Conservation (phyloP, 2,888 invertebrate genomes). For the Xestia rhomboidea region DNA sequence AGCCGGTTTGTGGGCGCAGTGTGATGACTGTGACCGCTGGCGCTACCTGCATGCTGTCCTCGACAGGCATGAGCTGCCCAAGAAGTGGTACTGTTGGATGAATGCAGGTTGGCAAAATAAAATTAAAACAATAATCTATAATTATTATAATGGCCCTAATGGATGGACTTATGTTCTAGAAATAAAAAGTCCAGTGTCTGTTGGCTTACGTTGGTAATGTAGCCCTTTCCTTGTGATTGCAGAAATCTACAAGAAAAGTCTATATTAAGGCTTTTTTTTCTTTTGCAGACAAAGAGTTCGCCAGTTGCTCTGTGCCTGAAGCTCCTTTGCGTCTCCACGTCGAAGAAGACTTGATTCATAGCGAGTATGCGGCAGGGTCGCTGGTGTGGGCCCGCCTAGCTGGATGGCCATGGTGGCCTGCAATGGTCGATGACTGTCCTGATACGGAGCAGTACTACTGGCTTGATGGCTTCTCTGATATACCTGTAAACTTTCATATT, state of each 20-base stretch:
- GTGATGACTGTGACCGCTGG: slow-evolving; percentile 91
- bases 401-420: slow-evolving; percentile 94
- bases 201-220: background rate
- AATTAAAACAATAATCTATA: background rate
- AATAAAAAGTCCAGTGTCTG: background rate
- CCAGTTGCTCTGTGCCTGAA: slow-evolving; percentile 89
- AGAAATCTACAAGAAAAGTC: background rate
- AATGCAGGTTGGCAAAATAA: slow-evolving; percentile 86
- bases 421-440: slow-evolving; percentile 93
- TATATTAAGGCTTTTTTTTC: background rate
- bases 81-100: slow-evolving; percentile 92
- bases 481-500: slow-evolving; percentile 81
- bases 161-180: background rate
- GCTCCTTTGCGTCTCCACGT: slow-evolving; percentile 82
- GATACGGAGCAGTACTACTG: slow-evolving; percentile 91
- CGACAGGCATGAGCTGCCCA: slow-evolving; percentile 91
- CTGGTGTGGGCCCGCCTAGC: slow-evolving; percentile 92
- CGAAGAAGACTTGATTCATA: slow-evolving; percentile 90
- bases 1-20: slow-evolving; percentile 91
- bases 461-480: slow-evolving; percentile 89
- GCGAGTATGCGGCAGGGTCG: slow-evolving; percentile 92
- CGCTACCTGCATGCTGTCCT: slow-evolving; percentile 89
- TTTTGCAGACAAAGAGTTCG: slow-evolving; percentile 81
- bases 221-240: background rate
- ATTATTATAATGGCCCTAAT: background rate